phyloP scores from a whole-genome alignment of 1,140 invertebrate species.

The Potamilus streckersoni region DNA sequence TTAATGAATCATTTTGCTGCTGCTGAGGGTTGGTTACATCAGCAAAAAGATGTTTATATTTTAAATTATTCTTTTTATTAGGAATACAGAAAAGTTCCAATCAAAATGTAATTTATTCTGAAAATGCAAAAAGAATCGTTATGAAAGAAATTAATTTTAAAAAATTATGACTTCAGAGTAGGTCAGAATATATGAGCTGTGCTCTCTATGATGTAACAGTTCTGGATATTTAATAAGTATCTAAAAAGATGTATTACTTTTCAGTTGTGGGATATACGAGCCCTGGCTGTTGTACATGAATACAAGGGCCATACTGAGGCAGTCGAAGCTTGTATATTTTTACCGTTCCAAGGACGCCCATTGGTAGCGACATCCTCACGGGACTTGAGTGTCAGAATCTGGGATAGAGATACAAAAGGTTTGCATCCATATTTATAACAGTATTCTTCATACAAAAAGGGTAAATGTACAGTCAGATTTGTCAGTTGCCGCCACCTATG shows the following conservation, averaged over 20 bases:
- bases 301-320: slow-evolving; percentile 61
- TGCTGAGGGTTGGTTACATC: too few relatives aligned
- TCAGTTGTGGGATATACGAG: slow-evolving; percentile 60
- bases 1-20: too few relatives aligned
- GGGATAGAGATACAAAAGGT: slow-evolving; percentile 60
- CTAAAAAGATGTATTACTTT: slow-evolving; percentile 15
- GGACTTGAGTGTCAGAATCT: slow-evolving; percentile 58
- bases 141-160: too few relatives aligned
- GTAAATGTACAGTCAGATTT: too few relatives aligned
- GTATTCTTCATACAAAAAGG: too few relatives aligned
- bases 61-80: not conserved
- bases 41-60: too few relatives aligned
- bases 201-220: not conserved
- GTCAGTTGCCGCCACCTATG: too few relatives aligned
- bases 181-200: not conserved
- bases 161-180: not conserved
- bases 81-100: not conserved
- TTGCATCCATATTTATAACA: too few relatives aligned
- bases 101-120: not conserved
- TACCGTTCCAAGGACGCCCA: slow-evolving; percentile 38
- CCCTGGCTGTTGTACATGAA: slow-evolving; percentile 45
- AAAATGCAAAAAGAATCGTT: not conserved
- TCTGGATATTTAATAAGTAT: not conserved
- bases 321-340: slow-evolving; percentile 58
- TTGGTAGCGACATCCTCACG: slow-evolving; percentile 57